phyloP scores from a whole-genome alignment of 2,888 invertebrate genomes.

The Fragum whitleyi region DNA sequence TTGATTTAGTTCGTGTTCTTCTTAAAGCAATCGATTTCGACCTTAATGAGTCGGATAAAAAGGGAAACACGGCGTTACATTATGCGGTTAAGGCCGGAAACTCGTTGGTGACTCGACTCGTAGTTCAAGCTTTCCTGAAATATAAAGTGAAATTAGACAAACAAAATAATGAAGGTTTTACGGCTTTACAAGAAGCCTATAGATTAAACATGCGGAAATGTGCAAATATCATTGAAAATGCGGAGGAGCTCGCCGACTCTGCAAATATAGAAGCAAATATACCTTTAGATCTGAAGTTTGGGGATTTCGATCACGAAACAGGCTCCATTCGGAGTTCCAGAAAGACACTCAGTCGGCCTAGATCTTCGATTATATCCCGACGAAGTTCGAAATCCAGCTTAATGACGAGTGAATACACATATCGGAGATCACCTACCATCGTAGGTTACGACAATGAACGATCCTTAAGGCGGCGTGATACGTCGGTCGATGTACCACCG shows the following conservation, averaged over 20 bases:
- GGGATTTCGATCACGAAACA: constrained; percentile 42
- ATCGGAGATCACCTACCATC: constrained; percentile 54
- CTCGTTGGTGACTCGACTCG: constrained; percentile 65
- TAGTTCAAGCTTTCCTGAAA: constrained; percentile 70
- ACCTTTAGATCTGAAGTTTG: constrained; percentile 62
- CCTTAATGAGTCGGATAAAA: constrained; percentile 77
- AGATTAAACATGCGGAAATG: constrained; percentile 60
- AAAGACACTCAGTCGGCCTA: constrained; percentile 47
- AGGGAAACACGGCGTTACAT: constrained; percentile 83
- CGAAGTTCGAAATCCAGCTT: constrained; percentile 59
- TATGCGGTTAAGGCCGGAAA: constrained; percentile 80
- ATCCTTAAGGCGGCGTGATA: constrained; percentile 34
- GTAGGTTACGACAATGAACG: constrained; percentile 46
- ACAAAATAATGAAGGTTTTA: constrained; percentile 66
- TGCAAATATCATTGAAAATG: constrained; percentile 61
- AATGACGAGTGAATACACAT: constrained; percentile 47
- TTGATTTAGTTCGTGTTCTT: constrained; percentile 74
- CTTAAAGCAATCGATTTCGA: constrained; percentile 83
- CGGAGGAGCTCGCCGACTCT: constrained; percentile 43
- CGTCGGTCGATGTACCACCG: constrained; percentile 55
- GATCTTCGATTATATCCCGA: constrained; percentile 57
- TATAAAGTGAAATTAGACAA: constrained; percentile 67
- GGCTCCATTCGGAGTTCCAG: constrained; percentile 48
- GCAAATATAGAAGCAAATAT: constrained; percentile 52
- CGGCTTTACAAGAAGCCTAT: constrained; percentile 69